Evolutionary conservation across 1,140 invertebrate species (phyloP).

Genomic region (Paracyclopina nana): DNA sequence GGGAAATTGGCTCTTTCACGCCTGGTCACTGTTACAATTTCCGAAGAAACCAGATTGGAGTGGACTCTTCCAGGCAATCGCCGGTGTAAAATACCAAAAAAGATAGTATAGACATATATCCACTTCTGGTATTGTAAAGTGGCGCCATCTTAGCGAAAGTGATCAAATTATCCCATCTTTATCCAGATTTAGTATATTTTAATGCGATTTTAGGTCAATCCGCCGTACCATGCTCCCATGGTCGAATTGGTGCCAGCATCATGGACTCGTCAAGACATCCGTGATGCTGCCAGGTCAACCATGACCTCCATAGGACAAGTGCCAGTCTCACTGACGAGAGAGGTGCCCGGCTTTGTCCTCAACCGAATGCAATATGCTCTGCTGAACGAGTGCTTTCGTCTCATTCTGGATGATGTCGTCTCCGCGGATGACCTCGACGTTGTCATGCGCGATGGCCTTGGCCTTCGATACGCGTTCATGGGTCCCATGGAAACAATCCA

Average conservation of each 20-base stretch:
- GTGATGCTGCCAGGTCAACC: slow-evolving; percentile 32
- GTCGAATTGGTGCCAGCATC: slow-evolving; percentile 84
- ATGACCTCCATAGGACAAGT: neutral
- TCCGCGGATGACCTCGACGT: slow-evolving; percentile 72
- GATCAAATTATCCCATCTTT: neutral
- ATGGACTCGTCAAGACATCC: slow-evolving; percentile 34
- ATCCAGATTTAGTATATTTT: slow-evolving; percentile 16
- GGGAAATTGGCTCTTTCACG: too few species aligned
- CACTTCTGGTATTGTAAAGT: too few species aligned
- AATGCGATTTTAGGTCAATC: slow-evolving; percentile 46
- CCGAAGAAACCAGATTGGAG: too few species aligned
- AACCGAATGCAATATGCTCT: slow-evolving; percentile 87
- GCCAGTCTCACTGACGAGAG: slow-evolving; percentile 27
- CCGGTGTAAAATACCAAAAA: too few species aligned
- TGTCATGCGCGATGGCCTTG: slow-evolving; percentile 82
- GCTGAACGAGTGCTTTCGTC: slow-evolving; percentile 71
- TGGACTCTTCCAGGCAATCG: too few species aligned
- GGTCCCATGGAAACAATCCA: slow-evolving; percentile 84
- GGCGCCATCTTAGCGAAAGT: too few species aligned
- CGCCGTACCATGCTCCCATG: slow-evolving; percentile 81
- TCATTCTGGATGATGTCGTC: slow-evolving; percentile 62
- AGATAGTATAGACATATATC: too few species aligned
- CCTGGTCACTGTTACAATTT: too few species aligned
- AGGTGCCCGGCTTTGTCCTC: slow-evolving; percentile 75
- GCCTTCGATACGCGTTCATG: slow-evolving; percentile 81